Conservation (phyloP, 2,888 invertebrate species). For the Calameuta filiformis region DNA sequence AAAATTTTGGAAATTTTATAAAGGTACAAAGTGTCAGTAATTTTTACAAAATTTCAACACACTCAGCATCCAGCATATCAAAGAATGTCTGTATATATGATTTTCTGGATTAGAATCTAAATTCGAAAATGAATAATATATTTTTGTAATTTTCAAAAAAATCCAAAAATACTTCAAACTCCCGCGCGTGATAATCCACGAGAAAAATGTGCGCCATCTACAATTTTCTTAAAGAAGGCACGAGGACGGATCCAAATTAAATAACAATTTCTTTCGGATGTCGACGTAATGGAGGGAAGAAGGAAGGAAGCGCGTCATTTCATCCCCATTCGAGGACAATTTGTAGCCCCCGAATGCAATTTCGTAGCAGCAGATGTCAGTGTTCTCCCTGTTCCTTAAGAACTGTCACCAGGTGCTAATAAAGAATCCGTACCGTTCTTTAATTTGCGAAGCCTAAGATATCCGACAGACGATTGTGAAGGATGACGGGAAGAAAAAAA, state of each 20-base stretch:
- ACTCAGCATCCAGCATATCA: too few relatives aligned
- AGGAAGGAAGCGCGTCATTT: constrained; percentile 18
- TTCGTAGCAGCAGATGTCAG: constrained; percentile 22
- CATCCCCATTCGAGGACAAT: constrained; percentile 22
- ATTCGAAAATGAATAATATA: too few relatives aligned
- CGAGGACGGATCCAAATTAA: constrained; percentile 16
- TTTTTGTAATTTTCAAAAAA: too few relatives aligned
- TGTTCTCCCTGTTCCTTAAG: constrained; percentile 6
- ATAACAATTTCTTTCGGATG: constrained; percentile 11
- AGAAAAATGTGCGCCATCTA: neutral
- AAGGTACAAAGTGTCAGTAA: too few relatives aligned
- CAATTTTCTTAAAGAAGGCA: neutral
- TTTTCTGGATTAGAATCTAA: too few relatives aligned
- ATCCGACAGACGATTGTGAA: constrained; percentile 8
- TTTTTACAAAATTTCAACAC: too few relatives aligned
- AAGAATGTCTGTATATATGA: too few relatives aligned
- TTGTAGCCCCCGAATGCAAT: constrained; percentile 22
- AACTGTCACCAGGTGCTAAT: constrained; percentile 21
- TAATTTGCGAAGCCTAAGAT: constrained; percentile 9
- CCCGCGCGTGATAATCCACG: too few relatives aligned
- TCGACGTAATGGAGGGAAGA: constrained; percentile 11
- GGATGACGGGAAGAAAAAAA: too few relatives aligned
- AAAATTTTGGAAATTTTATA: too few relatives aligned
- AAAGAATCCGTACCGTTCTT: constrained; percentile 16
- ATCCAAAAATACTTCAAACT: too few relatives aligned